phyloP scores from a whole-genome alignment of 2,888 invertebrate genomes.

The Zaprionus obscuricornis region DNA sequence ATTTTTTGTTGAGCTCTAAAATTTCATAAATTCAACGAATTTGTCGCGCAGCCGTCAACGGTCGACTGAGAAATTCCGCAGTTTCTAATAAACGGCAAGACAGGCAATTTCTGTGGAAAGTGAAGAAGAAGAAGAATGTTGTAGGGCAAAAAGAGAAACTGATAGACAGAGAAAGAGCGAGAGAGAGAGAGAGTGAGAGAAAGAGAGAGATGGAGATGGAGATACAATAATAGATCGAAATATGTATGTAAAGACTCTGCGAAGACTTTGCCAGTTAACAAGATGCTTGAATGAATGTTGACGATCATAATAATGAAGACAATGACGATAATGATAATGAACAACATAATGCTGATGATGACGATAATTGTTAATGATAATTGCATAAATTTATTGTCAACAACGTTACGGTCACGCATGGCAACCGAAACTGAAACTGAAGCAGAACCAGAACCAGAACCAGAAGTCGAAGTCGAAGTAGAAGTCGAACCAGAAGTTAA shows the following conservation, averaged over 20 bases:
- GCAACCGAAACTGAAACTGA: slow-evolving; percentile 32
- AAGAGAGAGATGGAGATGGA: too few species aligned
- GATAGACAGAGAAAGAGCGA: too few species aligned
- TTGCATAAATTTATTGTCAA: slow-evolving; percentile 68
- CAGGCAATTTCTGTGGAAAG: slow-evolving; percentile 58
- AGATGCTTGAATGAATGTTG: too few species aligned
- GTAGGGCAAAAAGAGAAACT: too few species aligned
- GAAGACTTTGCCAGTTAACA: too few species aligned
- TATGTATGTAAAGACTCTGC: too few species aligned
- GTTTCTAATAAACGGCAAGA: slow-evolving; percentile 62
- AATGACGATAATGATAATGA: slow-evolving; percentile 14
- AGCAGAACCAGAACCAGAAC: slow-evolving; percentile 5
- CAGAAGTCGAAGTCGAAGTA: too few species aligned
- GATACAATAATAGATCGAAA: too few species aligned
- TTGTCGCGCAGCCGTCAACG: slow-evolving; percentile 56
- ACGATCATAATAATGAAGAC: slow-evolving; percentile 28
- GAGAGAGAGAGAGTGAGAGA: too few species aligned
- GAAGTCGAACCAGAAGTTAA: too few species aligned
- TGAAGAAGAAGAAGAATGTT: too few species aligned
- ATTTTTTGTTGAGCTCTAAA: slow-evolving; percentile 56
- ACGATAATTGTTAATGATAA: slow-evolving; percentile 31
- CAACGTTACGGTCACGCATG: slow-evolving; percentile 60
- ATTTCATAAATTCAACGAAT: slow-evolving; percentile 79
- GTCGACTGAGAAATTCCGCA: slow-evolving; percentile 55
- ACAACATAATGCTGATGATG: background rate